Evolutionary conservation across 2,113 vertebrate species (phyloP).

Genomic region (Acrocephalus arundinaceus): DNA sequence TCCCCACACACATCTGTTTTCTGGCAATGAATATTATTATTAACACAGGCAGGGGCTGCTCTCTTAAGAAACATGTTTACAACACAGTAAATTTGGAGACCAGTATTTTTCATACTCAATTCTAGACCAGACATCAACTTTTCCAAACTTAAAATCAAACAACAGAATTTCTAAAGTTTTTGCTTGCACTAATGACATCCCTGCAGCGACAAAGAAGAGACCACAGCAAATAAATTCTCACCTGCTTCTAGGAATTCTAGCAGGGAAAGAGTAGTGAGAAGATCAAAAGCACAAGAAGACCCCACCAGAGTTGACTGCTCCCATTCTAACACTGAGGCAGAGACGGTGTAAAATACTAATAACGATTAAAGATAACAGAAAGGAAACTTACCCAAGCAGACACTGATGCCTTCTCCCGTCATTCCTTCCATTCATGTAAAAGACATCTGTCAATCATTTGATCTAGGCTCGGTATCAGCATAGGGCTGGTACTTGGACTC

Average conservation of each 20-base stretch:
- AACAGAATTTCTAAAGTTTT: background rate
- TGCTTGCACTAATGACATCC: background rate
- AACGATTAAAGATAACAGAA: background rate
- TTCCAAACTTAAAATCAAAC: background rate
- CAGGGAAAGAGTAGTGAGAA: background rate
- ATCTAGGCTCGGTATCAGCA: background rate
- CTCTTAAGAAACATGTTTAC: background rate
- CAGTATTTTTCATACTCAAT: background rate
- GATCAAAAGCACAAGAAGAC: background rate
- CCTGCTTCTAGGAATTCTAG: background rate
- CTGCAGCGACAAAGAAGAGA: background rate
- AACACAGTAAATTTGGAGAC: background rate
- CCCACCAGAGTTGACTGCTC: background rate
- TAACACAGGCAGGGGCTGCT: background rate
- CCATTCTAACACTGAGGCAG: background rate
- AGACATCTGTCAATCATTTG: constrained; percentile 4
- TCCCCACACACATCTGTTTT: background rate
- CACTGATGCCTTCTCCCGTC: background rate
- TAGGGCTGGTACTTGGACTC: background rate
- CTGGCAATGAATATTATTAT: background rate
- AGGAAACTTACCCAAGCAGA: constrained; percentile 58
- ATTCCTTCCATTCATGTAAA: constrained; percentile 21
- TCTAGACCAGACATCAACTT: background rate
- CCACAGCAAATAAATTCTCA: background rate
- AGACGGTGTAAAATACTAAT: background rate